Base-by-base conservation (phyloP, 2,113 vertebrate species). In the Aleadryas rufinucha region DNA sequence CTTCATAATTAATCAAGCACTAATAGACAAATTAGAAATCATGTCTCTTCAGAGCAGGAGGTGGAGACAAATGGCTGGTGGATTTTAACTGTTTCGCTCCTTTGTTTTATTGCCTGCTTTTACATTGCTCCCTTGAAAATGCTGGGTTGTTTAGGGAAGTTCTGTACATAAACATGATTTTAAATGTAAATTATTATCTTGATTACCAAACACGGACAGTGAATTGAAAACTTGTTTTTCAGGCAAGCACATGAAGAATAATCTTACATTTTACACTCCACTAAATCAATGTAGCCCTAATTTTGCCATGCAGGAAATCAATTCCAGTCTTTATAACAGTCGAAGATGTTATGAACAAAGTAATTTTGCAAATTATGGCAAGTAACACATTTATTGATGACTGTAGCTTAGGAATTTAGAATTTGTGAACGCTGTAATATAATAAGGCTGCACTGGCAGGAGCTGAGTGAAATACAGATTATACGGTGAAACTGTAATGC, bases 331-430 rank as follows among this genome's bases (percentile, higher is more conserved):
- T 98, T 98, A 96, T 97, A 98, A 97, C 96, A 96, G 97, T 97
- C 84, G 90, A 98, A 98, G 98, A 98, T 97, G 97, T 98, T 98
- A 98, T 97, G 98, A 98, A 98, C 97, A 98, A 98, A 98, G 98
- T 98, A 97, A 98, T 98, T 98, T 98, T 89, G 95, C 97, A 98
- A 98, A 98, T 98, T 98, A 98, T 96, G 97, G 97, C 97, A 94
- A 97, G 97, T 97, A 98, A 98, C 97, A 95, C 97, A 93, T 98
- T 98, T 98, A 98, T 98, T 98, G 98, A 98, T 98, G 98, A 97
- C 96, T 96, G 96, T 95, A 97, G 97, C 98, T 97, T 96, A 97
- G 97, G 97, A 98, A 98, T 98, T 97, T 97, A 92, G 97, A 98
- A 92, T 98, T 97, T 97, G 96, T 95, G 97, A 97, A 90, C 33